These are phyloP conservation scores for Schizopygopsis pylzovi DNA, from an alignment of 2,797 vertebrate species.

Conservation along the genomic window DNA sequence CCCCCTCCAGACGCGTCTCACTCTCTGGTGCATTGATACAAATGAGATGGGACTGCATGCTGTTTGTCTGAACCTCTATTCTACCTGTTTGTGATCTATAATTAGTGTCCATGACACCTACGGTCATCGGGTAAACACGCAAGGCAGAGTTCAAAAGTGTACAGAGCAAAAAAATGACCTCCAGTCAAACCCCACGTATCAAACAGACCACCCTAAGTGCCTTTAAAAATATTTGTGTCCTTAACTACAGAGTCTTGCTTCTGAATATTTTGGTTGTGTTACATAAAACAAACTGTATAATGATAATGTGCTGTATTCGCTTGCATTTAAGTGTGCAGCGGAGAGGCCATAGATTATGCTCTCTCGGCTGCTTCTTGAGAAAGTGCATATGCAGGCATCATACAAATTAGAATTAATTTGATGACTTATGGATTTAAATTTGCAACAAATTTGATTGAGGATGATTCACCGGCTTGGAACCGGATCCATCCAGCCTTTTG, in stretches of 20 bases:
- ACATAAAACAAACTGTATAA: constrained; percentile 33
- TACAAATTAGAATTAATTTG: constrained; percentile 75
- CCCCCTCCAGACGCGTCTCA: constrained; percentile 67
- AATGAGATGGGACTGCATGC: constrained; percentile 81
- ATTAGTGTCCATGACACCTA: constrained; percentile 76
- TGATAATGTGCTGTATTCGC: constrained; percentile 57
- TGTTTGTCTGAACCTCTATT: constrained; percentile 75
- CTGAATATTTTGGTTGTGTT: background rate
- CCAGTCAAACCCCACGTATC: constrained; percentile 45
- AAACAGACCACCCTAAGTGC: constrained; percentile 27
- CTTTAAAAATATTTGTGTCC: constrained; percentile 8
- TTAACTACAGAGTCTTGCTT: background rate
- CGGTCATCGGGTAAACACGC: constrained; percentile 62
- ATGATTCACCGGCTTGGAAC: constrained; percentile 84
- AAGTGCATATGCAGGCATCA: constrained; percentile 69
- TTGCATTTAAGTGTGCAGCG: constrained; percentile 63
- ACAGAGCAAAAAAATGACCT: constrained; percentile 39
- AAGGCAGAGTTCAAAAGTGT: constrained; percentile 68
- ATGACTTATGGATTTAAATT: constrained; percentile 81
- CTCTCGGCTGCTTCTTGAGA: constrained; percentile 57
- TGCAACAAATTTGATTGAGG: constrained; percentile 84
- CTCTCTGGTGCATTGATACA: constrained; percentile 73
- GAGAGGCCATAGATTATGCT: constrained; percentile 60
- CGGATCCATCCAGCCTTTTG: constrained; percentile 87
- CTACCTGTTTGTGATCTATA: constrained; percentile 79